Evolutionary conservation across 1,140 invertebrate genomes (phyloP).

Genomic region (Augochlora pura): DNA sequence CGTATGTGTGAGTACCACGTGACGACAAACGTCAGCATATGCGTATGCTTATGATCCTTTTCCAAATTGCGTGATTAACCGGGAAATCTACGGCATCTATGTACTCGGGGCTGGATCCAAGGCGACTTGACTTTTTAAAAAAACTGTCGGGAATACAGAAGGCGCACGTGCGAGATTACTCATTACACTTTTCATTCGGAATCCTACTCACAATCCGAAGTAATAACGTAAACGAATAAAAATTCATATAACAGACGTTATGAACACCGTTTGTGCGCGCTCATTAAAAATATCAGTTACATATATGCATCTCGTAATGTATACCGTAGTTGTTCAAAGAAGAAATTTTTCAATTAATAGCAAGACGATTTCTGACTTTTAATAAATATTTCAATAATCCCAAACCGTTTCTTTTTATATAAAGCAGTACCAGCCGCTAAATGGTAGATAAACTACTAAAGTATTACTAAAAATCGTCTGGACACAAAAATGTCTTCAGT

Average conservation of each 20-base stretch:
- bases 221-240: conserved; percentile 47
- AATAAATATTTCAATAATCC: too few relatives aligned
- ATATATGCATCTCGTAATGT: conserved; percentile 15
- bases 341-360: background rate
- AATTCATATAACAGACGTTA: conserved; percentile 4
- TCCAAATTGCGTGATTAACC: conserved; percentile 66
- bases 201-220: conserved; percentile 58
- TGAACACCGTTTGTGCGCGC: conserved; percentile 45
- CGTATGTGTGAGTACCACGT: conserved; percentile 10
- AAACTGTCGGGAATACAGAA: conserved; percentile 78
- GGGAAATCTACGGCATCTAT: conserved; percentile 68
- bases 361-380: background rate
- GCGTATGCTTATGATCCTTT: conserved; percentile 50
- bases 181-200: conserved; percentile 45
- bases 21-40: conserved; percentile 51
- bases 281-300: conserved; percentile 28
- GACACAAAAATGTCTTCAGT: background rate
- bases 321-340: conserved; percentile 11
- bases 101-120: conserved; percentile 73
- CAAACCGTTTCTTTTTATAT: too few relatives aligned
- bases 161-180: conserved; percentile 75
- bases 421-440: too few relatives aligned
- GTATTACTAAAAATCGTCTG: background rate
- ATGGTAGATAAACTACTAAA: too few relatives aligned
- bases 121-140: conserved; percentile 76